Evolutionary conservation across 2,888 invertebrate genomes (phyloP).

Genomic region (Peribatodes rhomboidaria): DNA sequence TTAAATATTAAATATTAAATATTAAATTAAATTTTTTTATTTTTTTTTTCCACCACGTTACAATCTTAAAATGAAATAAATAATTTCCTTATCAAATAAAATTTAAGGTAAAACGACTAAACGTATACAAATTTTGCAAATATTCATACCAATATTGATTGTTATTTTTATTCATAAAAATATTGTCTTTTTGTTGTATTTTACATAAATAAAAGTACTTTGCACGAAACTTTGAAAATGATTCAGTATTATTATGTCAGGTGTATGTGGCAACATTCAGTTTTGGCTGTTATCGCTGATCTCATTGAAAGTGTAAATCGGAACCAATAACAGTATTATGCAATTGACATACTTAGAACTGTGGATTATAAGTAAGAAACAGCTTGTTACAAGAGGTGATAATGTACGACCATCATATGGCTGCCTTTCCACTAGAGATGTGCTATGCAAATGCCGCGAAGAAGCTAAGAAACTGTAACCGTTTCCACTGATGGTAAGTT

Average conservation of each 20-base stretch:
- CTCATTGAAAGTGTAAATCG: background rate
- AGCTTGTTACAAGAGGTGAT: too few species aligned
- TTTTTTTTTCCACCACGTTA: too few species aligned
- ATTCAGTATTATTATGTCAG: background rate
- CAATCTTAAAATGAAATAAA: slow-evolving; percentile 41
- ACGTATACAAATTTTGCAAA: slow-evolving; percentile 5
- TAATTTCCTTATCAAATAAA: slow-evolving; percentile 40
- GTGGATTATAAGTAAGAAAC: too few species aligned
- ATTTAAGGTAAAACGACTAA: slow-evolving; percentile 10
- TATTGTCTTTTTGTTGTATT: slow-evolving; percentile 8
- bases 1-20: too few species aligned
- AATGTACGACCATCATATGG: too few species aligned
- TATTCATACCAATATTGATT: slow-evolving; percentile 2
- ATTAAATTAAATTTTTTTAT: too few species aligned
- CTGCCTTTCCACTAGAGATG: too few species aligned
- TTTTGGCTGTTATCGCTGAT: background rate
- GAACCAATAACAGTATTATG: background rate
- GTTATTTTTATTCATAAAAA: background rate
- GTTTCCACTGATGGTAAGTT: too few species aligned
- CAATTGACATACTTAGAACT: too few species aligned
- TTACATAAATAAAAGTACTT: slow-evolving; percentile 2
- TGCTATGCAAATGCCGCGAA: too few species aligned
- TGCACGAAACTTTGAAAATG: background rate
- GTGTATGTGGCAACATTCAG: background rate
- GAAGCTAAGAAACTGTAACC: too few species aligned